Base-by-base conservation (phyloP, 1,140 invertebrate species). In the Halictus rubicundus region DNA sequence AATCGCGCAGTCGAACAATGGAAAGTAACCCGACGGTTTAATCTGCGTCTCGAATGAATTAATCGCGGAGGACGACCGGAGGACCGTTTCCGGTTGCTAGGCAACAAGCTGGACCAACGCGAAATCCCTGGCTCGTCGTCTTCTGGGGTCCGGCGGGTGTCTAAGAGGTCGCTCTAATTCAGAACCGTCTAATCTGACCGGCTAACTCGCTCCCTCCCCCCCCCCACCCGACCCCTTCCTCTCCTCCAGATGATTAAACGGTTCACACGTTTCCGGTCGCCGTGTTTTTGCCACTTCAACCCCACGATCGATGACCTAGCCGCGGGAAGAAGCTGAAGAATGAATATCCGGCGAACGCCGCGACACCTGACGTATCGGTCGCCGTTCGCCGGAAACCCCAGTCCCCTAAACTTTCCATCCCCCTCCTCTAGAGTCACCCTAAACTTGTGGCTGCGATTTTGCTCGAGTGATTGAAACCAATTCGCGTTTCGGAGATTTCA, bases 31-130 rank as follows among this genome's bases (percentile, higher is more conserved):
- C 37, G 63, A 65, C 63, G 63, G 63, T 65, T 39, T 86, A 85
- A 86, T 86, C 84, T 76, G 80, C 77, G 78, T 66, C 82, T 68
- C 68, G 80, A 86, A 86, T 83, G 85, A 85, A 86, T 86, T 85
- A 86, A 86, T 86, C 85, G 84, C 60, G 66, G 49, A 77, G 65
- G 78, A 68, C 68, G 73, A 9, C 61, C 68, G 39, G 64, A 61
- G 69, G 68, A 73, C 69, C 73, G 74, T 77, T 81, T 78, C 82
- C 68, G 79, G 82, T 83, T 83, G 79, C 82, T 80, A 83, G 69
- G 82, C 79, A 68, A 83, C 82, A 46, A 46, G 75, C 72, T 80
- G 74, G 80, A 78, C 74, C 73, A 78, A 70, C 75, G 61, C 66
- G 71, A 54, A 52, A 52, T 46, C 42, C 49, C 49, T 52, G 16